Evolutionary conservation across 2,888 invertebrate species (phyloP), one percentile per base, ranked within the genome.

Genomic region (Panopea generosa): DNA sequence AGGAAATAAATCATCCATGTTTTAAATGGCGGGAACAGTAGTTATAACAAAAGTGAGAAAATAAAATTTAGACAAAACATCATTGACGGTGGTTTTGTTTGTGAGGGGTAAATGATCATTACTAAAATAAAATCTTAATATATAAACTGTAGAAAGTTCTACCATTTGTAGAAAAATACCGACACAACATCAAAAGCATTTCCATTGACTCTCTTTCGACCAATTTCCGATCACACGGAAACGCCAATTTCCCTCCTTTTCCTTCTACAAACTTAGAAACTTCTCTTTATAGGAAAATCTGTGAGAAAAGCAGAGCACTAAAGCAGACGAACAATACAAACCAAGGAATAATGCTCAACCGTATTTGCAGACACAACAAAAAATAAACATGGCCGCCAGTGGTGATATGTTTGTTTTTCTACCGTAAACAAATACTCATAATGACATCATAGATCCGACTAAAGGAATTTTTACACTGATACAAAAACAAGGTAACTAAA

Each of bases 351-450:
- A 49, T 77, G 57, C 29, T 55, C 38, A 33, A 40, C 50, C 22
- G 14, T 77, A 61, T 77, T 73, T 77, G 40, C 60, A 49, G 43
- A 62, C 57, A 68, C 55, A 77, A 77, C 66, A 77, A 69, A 67
- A 75, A 70, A 75, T 56, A 75, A 75, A 75, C 69, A 69, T 27
- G 27, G 29, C 45, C 55, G 14, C 49, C 29, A 57, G 29, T 50
- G 40, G 18, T 53, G 69, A 68, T 68, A 63, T 69, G 47, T 74
- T 74, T 63, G 27, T 20, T 24, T 33, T 24, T 11, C 33, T 33
- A 33, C 33, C 11, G 6, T 7, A 33, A 33, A 33, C 11, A 33
- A 33, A 33, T 33, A 2, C 22, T 20, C 14, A 9, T 22, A 52
- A 52, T 50, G 24, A 50, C 50, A 20, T 24, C 50, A 24, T 33